These are phyloP conservation scores for Drosophila kohkoa DNA, from an alignment of 1,140 invertebrate species.

Conservation along the genomic window DNA sequence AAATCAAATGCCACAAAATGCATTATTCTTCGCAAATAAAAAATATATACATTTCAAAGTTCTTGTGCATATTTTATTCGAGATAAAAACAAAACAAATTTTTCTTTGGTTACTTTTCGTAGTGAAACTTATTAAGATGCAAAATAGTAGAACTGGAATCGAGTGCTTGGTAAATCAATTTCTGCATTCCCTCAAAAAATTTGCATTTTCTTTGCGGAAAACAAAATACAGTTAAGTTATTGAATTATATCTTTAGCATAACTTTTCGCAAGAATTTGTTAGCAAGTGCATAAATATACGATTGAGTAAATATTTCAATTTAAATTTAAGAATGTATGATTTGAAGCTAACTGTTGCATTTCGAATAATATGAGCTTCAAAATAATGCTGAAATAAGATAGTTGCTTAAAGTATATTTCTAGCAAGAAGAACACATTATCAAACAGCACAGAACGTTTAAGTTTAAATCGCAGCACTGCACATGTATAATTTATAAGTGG, in stretches of 20 bases:
- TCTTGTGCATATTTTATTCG: conserved; percentile 16
- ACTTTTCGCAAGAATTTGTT: conserved; percentile 2
- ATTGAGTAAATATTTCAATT: no score
- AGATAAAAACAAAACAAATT: conserved; percentile 37
- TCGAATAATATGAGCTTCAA: no score
- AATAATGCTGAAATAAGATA: no score
- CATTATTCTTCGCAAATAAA: background rate
- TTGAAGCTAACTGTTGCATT: no score
- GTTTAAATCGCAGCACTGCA: no score
- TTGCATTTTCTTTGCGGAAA: background rate
- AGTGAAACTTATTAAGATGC: conserved; percentile 65
- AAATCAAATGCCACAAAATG: conserved; percentile 1
- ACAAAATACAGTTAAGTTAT: background rate
- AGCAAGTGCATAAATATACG: no score
- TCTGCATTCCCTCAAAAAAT: background rate
- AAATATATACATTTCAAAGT: conserved; percentile 2
- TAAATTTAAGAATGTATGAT: no score
- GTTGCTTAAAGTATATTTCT: no score
- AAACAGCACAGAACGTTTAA: no score
- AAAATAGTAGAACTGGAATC: conserved; percentile 21
- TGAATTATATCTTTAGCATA: background rate
- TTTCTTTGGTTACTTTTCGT: conserved; percentile 18
- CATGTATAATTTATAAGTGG: no score
- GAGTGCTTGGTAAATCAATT: conserved; percentile 6
- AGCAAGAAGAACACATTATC: no score